phyloP scores from a whole-genome alignment of 2,113 vertebrate species.

The Vireo altiloquus region DNA sequence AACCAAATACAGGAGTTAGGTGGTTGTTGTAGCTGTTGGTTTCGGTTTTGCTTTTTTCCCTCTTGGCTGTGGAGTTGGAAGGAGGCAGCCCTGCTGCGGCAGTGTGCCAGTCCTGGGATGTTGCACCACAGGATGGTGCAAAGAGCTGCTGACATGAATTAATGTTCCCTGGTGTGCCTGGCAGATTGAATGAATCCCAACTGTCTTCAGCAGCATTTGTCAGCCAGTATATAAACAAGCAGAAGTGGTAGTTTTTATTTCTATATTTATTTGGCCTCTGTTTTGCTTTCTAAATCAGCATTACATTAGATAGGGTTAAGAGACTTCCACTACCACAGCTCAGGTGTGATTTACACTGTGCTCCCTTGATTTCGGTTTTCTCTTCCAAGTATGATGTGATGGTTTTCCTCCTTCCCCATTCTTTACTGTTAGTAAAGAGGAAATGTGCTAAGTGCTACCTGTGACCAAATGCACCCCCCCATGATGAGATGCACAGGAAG shows the following conservation, averaged over 20 bases:
- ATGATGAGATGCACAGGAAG: not conserved
- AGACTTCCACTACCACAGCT: not conserved
- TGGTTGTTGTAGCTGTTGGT: not conserved
- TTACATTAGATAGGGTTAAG: not conserved
- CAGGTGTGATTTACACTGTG: not conserved
- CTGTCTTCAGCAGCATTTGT: constrained; percentile 23
- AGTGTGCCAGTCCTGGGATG: not conserved
- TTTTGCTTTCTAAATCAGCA: not conserved
- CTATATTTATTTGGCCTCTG: not conserved
- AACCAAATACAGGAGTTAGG: not conserved
- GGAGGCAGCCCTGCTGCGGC: not conserved
- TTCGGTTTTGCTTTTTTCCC: not conserved
- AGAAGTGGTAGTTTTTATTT: not conserved
- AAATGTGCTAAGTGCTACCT: not conserved
- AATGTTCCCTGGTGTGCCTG: constrained; percentile 10
- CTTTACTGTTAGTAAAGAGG: not conserved
- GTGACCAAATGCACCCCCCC: not conserved
- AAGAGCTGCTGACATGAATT: constrained; percentile 4
- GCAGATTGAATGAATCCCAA: not conserved
- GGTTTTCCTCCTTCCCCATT: not conserved
- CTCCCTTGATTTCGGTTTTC: not conserved
- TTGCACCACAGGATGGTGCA: not conserved
- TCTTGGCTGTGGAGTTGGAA: not conserved
- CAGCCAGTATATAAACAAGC: not conserved
- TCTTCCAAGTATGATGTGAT: not conserved